Evolutionary conservation across 2,113 vertebrate species (phyloP).

Genomic region (Rhinolophus sinicus): DNA sequence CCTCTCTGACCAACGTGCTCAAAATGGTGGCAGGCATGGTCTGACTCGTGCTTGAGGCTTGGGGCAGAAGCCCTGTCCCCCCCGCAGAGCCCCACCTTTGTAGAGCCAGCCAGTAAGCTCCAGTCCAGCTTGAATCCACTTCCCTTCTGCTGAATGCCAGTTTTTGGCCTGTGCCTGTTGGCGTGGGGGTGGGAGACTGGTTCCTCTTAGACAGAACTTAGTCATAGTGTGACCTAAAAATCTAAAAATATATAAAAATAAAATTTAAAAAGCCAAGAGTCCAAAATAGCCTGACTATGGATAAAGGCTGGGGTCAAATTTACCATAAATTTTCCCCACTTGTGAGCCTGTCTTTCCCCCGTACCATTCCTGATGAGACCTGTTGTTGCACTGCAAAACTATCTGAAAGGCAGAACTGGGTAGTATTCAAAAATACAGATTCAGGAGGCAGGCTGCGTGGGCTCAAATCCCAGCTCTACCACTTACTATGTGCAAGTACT

Average conservation of each 20-base stretch:
- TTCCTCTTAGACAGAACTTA: conserved; percentile 5
- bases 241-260: background rate
- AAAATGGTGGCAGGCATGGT: background rate
- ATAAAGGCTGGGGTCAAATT: background rate
- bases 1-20: background rate
- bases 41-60: background rate
- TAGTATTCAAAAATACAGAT: background rate
- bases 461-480: background rate
- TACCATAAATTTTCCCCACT: background rate
- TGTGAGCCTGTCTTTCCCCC: background rate
- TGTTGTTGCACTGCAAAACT: background rate
- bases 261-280: background rate
- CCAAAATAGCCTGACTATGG: background rate
- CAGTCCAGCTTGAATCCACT: background rate
- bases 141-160: background rate
- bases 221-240: background rate
- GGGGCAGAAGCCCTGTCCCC: background rate
- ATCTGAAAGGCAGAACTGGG: background rate
- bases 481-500: background rate
- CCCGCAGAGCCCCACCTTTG: background rate
- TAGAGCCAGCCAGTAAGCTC: background rate
- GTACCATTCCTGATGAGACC: background rate
- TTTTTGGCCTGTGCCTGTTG: background rate
- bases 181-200: background rate
- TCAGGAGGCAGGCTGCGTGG: background rate